Conservation (phyloP, 2,888 invertebrate genomes). For the Alsophila aescularia region DNA sequence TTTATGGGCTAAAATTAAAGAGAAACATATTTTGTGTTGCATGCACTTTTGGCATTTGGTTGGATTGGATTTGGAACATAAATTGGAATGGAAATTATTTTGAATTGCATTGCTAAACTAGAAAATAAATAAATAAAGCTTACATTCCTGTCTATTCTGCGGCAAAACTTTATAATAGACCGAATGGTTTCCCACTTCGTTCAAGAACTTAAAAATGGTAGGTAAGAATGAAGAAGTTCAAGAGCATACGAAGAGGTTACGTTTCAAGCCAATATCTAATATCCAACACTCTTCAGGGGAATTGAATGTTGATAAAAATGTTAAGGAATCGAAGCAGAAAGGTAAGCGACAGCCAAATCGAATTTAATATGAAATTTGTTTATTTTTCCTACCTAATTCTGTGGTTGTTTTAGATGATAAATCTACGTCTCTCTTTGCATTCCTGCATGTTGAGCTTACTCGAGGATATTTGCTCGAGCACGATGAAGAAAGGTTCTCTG, state of each 20-base stretch:
- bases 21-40: background rate
- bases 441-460: slow-evolving; percentile 94
- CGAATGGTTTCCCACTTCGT: background rate
- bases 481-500: slow-evolving; percentile 97
- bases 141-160: no score
- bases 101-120: no score
- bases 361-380: no score
- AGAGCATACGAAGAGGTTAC: slow-evolving; percentile 76
- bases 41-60: no score
- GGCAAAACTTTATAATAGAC: no score
- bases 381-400: no score
- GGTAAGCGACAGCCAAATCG: slow-evolving; percentile 45
- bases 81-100: no score
- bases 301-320: slow-evolving; percentile 59
- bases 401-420: slow-evolving; percentile 66
- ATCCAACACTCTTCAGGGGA: slow-evolving; percentile 66
- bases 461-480: slow-evolving; percentile 97
- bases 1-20: no score
- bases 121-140: no score
- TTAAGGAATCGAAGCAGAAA: slow-evolving; percentile 65
- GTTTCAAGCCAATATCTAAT: slow-evolving; percentile 70
- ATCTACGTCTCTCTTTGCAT: slow-evolving; percentile 84
- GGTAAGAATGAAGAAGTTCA: slow-evolving; percentile 70
- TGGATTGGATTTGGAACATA: no score
- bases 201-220: slow-evolving; percentile 46